Percentiles rank a stretch among this genome's conserved stretches.
Evolutionary conservation across 2,888 invertebrate genomes (phyloP).

Genomic region (Hesperia comma): DNA sequence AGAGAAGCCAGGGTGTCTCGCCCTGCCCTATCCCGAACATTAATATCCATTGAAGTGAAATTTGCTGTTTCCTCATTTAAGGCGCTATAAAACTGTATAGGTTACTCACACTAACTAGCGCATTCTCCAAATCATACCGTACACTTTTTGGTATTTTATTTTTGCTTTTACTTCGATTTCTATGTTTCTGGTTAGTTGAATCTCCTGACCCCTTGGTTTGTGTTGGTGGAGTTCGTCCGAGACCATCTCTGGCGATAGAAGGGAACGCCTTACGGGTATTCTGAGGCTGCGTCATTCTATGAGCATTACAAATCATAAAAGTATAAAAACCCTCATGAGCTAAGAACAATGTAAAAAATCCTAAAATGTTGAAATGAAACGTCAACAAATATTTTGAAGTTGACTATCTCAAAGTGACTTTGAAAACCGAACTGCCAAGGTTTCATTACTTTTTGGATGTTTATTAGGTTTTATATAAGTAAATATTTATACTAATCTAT

Average conservation of each 20-base stretch:
- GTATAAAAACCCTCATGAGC: slow-evolving; percentile 18
- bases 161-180: slow-evolving; percentile 52
- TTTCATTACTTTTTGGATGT: not conserved
- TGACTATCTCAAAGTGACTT: not conserved
- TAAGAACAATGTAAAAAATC: slow-evolving; percentile 20
- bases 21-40: not conserved
- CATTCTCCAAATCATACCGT: slow-evolving; percentile 72
- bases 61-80: not conserved
- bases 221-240: slow-evolving; percentile 40
- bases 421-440: not conserved
- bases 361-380: slow-evolving; percentile 22
- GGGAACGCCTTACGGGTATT: slow-evolving; percentile 43
- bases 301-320: slow-evolving; percentile 32
- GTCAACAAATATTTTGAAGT: slow-evolving; percentile 24
- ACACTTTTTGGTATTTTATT: slow-evolving; percentile 65
- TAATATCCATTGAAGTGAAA: not conserved
- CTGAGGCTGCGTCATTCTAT: slow-evolving; percentile 38
- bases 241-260: slow-evolving; percentile 43
- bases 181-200: slow-evolving; percentile 39
- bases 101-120: slow-evolving; percentile 69
- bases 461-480: not conserved
- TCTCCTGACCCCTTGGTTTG: slow-evolving; percentile 40
- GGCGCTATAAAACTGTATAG: slow-evolving; percentile 20
- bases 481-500: too few relatives aligned
- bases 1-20: too few relatives aligned